Conservation (phyloP, 2,797 vertebrate species). For the Coendou prehensilis region DNA sequence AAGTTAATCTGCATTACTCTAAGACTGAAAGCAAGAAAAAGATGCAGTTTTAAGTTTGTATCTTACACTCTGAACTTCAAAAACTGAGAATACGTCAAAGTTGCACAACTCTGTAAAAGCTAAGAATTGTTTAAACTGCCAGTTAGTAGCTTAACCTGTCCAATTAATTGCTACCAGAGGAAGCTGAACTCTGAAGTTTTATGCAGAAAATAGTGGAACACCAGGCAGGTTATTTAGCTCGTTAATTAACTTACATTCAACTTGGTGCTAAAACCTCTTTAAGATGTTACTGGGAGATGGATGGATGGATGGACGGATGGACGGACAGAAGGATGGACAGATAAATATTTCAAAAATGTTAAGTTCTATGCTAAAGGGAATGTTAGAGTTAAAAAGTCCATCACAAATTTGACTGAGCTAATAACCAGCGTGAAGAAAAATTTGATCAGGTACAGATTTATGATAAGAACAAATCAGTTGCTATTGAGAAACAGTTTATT, state of each 20-base stretch:
- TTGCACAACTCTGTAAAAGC: conserved; percentile 24
- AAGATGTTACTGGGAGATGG: background rate
- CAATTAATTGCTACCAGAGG: conserved; percentile 21
- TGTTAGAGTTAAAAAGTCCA: background rate
- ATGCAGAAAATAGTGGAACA: background rate
- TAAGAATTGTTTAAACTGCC: conserved; percentile 43
- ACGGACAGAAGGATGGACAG: background rate
- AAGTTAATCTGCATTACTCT: conserved; percentile 30
- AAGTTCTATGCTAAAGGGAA: background rate
- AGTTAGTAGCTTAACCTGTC: background rate
- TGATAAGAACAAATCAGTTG: background rate
- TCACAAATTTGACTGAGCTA: background rate
- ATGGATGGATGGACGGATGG: background rate
- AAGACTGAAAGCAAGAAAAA: conserved; percentile 26
- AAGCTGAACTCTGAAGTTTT: conserved; percentile 31
- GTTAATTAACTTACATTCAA: background rate
- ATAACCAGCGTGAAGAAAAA: background rate
- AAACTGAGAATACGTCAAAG: conserved; percentile 48
- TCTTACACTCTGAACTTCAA: conserved; percentile 49
- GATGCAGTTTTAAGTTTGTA: conserved; percentile 6
- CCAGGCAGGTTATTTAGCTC: background rate
- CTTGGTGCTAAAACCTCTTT: conserved; percentile 27
- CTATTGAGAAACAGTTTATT: background rate
- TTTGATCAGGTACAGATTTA: background rate
- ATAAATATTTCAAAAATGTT: background rate